phyloP scores from a whole-genome alignment of 2,113 vertebrate species.

The Platichthys stellatus region DNA sequence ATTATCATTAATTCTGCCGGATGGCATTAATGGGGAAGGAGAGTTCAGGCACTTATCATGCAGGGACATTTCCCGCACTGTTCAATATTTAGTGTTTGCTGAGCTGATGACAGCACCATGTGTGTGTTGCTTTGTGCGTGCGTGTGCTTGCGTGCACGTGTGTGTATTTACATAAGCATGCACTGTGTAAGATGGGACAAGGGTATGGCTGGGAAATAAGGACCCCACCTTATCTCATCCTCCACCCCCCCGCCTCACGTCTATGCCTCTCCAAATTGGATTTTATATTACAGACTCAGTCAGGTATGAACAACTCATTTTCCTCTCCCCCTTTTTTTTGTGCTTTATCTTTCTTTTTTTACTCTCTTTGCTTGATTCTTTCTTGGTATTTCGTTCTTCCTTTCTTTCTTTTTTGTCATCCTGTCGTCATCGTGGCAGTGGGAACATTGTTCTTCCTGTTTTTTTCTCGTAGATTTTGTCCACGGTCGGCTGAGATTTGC shows the following conservation, averaged over 20 bases:
- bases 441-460: constrained; percentile 9
- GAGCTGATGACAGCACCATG: constrained; percentile 84
- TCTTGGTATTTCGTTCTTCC: constrained; percentile 10
- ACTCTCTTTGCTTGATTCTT: constrained; percentile 26
- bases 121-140: constrained; percentile 11
- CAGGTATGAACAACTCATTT: constrained; percentile 97
- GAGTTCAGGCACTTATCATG: constrained; percentile 89
- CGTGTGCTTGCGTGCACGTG: neutral
- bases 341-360: constrained; percentile 83
- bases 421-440: neutral
- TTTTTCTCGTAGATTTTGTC: constrained; percentile 64
- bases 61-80: constrained; percentile 87
- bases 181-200: constrained; percentile 68
- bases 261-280: constrained; percentile 93
- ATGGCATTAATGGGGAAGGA: constrained; percentile 85
- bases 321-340: constrained; percentile 63
- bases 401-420: neutral
- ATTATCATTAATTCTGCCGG: constrained; percentile 93
- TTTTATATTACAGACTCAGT: constrained; percentile 93
- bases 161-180: constrained; percentile 44
- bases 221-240: constrained; percentile 90
- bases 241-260: constrained; percentile 74
- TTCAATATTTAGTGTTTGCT: constrained; percentile 99
- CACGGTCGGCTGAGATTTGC: constrained; percentile 43
- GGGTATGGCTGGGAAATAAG: constrained; percentile 69